phyloP scores from a whole-genome alignment of 2,113 vertebrate genomes.

The Megaceryle maxima region DNA sequence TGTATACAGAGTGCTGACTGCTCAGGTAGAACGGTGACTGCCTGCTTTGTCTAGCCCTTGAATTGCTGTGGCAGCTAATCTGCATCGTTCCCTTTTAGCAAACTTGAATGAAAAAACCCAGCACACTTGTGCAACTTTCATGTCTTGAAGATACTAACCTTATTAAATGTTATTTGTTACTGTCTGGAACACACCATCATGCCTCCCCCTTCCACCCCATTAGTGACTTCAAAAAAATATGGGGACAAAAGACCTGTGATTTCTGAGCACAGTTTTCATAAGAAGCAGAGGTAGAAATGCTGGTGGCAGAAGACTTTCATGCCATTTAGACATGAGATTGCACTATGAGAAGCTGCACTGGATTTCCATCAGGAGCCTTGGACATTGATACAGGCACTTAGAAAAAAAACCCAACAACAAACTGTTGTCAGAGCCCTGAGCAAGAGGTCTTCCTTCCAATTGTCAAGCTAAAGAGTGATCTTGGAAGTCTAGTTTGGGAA shows the following conservation, averaged over 20 bases:
- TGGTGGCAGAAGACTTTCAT: not conserved
- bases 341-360: not conserved
- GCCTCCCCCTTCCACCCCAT: too few relatives aligned
- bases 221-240: not conserved
- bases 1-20: not conserved
- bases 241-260: not conserved
- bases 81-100: not conserved
- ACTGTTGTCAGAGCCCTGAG: not conserved
- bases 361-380: not conserved
- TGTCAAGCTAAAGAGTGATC: not conserved
- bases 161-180: not conserved
- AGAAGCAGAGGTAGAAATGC: not conserved
- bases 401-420: not conserved
- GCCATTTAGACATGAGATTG: not conserved
- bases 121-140: not conserved
- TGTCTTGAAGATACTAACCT: not conserved
- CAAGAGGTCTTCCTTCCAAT: not conserved
- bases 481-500: not conserved
- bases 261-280: not conserved
- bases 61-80: constrained; percentile 18
- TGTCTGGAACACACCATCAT: not conserved
- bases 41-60: not conserved
- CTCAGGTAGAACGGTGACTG: constrained; percentile 32
- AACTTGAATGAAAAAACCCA: not conserved
- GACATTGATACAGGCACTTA: not conserved